Evolutionary conservation across 2,113 vertebrate species (phyloP).

Genomic region (Lethenteron reissneri): DNA sequence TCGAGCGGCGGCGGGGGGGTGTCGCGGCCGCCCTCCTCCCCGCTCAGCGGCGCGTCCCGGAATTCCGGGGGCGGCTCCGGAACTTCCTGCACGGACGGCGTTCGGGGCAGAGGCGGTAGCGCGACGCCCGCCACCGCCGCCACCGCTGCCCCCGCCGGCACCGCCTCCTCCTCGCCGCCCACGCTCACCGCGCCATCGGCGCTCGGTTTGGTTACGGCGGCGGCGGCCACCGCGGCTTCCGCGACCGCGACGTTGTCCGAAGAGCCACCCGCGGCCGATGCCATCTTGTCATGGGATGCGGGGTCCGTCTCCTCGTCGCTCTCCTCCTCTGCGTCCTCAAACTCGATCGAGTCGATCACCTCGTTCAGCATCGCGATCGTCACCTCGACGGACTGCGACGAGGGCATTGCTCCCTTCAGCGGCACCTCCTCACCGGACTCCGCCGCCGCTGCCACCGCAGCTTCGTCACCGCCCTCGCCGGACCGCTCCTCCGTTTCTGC

Average conservation of each 20-base stretch:
- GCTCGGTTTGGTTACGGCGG: not conserved
- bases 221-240: not conserved
- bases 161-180: no score
- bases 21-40: constrained; percentile 11
- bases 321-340: constrained; percentile 12
- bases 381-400: constrained; percentile 6
- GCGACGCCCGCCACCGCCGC: constrained; percentile 8
- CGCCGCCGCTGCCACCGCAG: not conserved
- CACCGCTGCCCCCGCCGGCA: not conserved
- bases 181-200: no score
- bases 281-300: no score
- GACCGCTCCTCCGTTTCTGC: not conserved
- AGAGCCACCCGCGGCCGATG: not conserved
- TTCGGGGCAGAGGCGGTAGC: constrained; percentile 4
- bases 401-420: not conserved
- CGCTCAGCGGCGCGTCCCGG: constrained; percentile 14
- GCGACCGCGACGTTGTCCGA: not conserved
- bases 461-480: not conserved
- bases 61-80: constrained; percentile 11
- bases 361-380: constrained; percentile 15
- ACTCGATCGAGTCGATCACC: constrained; percentile 14
- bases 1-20: constrained; percentile 14
- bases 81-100: constrained; percentile 10
- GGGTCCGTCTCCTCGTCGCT: constrained; percentile 6
- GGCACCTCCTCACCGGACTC: not conserved